A percentile compares a stretch with the other conserved stretches of the same genome.
Evolutionary conservation across 2,888 invertebrate genomes (phyloP).

Genomic region (Panopea generosa): DNA sequence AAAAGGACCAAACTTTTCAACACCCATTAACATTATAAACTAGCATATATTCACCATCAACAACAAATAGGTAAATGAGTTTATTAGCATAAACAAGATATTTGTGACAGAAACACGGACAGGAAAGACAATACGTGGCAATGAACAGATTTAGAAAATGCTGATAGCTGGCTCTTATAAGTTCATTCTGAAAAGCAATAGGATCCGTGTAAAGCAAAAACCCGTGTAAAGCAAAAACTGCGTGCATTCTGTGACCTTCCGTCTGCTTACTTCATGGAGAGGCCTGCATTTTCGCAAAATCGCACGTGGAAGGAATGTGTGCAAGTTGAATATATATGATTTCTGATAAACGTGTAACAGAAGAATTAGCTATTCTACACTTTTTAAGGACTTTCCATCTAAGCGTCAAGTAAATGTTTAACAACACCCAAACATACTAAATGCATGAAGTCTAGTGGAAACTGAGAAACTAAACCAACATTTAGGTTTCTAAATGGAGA

Average conservation of each 20-base stretch:
- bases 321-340: background rate
- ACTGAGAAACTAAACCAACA: constrained; percentile 65
- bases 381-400: constrained; percentile 60
- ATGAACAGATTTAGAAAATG: constrained; percentile 59
- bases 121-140: constrained; percentile 64
- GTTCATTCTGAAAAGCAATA: constrained; percentile 60
- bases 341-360: constrained; percentile 24
- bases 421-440: constrained; percentile 76
- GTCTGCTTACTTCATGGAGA: constrained; percentile 67
- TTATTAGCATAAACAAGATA: constrained; percentile 66
- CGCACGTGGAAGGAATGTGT: constrained; percentile 67
- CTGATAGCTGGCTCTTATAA: constrained; percentile 42
- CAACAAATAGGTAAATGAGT: constrained; percentile 70
- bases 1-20: constrained; percentile 76
- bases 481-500: constrained; percentile 53
- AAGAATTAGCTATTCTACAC: constrained; percentile 17
- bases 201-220: too few species aligned
- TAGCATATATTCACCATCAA: constrained; percentile 77
- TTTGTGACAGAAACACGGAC: constrained; percentile 54
- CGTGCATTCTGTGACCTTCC: constrained; percentile 79
- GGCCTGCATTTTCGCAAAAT: constrained; percentile 74
- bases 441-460: constrained; percentile 81
- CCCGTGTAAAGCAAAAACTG: constrained; percentile 74
- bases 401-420: constrained; percentile 57
- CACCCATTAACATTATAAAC: constrained; percentile 84